A percentile compares a stretch with the other conserved stretches of the same genome.
These are phyloP conservation scores for Tryphoninae sp. DNA, from an alignment of 2,888 invertebrate genomes.

Conservation along the genomic window DNA sequence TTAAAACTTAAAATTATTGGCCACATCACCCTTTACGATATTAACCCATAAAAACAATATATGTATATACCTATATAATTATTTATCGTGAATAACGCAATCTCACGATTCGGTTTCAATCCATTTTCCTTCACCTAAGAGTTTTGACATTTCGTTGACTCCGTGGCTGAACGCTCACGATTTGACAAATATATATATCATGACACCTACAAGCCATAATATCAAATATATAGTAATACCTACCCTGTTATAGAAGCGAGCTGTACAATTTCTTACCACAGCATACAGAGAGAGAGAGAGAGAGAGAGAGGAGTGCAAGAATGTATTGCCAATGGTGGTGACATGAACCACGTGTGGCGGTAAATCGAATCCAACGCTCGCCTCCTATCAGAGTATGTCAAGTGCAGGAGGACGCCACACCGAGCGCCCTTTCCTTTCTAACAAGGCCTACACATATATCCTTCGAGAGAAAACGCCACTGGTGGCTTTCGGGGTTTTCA, in stretches of 20 bases:
- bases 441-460: slow-evolving; percentile 44
- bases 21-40: no score
- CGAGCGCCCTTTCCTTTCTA: slow-evolving; percentile 44
- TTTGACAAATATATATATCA: slow-evolving; percentile 17
- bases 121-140: not conserved
- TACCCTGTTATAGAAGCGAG: slow-evolving; percentile 47
- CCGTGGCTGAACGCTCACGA: slow-evolving; percentile 17
- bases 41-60: no score
- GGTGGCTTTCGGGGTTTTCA: slow-evolving; percentile 60
- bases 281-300: slow-evolving; percentile 16
- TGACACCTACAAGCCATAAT: not conserved
- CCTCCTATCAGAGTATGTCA: slow-evolving; percentile 63
- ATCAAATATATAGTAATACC: not conserved
- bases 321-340: slow-evolving; percentile 43
- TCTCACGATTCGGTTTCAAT: not conserved
- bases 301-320: slow-evolving; percentile 20
- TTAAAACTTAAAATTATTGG: no score
- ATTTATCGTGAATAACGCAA: no score
- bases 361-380: slow-evolving; percentile 63
- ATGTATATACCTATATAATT: no score
- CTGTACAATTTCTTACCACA: slow-evolving; percentile 56
- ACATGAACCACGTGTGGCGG: slow-evolving; percentile 60
- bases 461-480: slow-evolving; percentile 39
- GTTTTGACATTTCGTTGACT: slow-evolving; percentile 22
- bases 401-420: slow-evolving; percentile 58